A percentile compares a stretch with the other conserved stretches of the same genome.
phyloP scores from a whole-genome alignment of 2,797 vertebrate species.

The Pygocentrus nattereri region DNA sequence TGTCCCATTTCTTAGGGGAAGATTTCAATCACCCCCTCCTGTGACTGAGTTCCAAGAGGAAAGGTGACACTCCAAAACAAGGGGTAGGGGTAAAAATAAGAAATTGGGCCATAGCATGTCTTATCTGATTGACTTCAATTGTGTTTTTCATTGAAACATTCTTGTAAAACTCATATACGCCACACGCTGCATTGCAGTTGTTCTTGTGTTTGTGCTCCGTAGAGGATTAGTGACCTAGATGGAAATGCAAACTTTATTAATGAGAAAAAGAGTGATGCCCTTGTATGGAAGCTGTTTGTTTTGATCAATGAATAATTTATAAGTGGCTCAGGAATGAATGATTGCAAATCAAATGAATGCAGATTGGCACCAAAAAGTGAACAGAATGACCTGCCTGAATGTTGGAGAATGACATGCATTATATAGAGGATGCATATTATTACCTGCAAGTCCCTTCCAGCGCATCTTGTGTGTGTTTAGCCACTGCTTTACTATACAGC shows the following conservation, averaged over 20 bases:
- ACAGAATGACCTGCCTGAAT: neutral
- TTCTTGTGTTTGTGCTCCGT: neutral
- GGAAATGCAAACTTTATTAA: conserved; percentile 34
- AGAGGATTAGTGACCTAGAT: conserved; percentile 34
- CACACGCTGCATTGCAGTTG: conserved; percentile 5
- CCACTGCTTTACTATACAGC: neutral
- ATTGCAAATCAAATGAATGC: neutral
- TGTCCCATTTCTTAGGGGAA: too few relatives aligned
- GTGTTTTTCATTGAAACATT: neutral
- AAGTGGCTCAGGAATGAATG: neutral
- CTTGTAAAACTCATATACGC: neutral
- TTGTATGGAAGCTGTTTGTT: conserved; percentile 10
- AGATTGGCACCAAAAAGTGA: neutral
- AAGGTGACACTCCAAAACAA: too few relatives aligned
- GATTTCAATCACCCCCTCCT: too few relatives aligned
- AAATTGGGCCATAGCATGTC: too few relatives aligned
- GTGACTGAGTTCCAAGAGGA: too few relatives aligned
- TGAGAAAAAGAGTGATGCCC: conserved; percentile 21
- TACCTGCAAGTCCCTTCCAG: neutral
- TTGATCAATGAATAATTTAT: conserved; percentile 31
- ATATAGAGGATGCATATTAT: neutral
- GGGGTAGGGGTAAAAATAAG: too few relatives aligned
- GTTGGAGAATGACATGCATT: neutral
- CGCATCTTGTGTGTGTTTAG: neutral
- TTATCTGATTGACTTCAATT: neutral